phyloP scores from a whole-genome alignment of 2,888 invertebrate species.

The Tolmerus cingulatus region DNA sequence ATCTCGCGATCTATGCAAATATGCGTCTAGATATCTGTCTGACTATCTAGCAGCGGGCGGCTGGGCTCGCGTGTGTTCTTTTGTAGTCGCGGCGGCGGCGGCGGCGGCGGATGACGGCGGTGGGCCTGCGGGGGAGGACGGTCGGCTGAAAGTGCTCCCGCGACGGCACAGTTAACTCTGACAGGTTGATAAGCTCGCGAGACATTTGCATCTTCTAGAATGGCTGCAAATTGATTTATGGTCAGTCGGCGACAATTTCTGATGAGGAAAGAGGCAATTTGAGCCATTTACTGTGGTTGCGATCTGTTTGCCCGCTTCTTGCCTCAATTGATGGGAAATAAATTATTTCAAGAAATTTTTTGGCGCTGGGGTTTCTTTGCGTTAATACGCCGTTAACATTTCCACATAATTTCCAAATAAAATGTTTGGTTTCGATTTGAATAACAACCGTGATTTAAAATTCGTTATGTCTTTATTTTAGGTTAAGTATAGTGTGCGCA shows the following conservation, averaged over 20 bases:
- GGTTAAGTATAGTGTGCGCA: no score
- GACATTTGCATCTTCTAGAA: slow-evolving; percentile 39
- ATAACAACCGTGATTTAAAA: no score
- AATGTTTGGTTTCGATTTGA: no score
- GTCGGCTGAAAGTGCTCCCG: slow-evolving; percentile 6
- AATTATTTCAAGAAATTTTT: slow-evolving; percentile 15
- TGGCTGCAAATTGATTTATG: slow-evolving; percentile 40
- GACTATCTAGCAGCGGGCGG: neutral
- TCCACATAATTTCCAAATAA: no score
- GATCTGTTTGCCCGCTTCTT: slow-evolving; percentile 11
- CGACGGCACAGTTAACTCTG: slow-evolving; percentile 11
- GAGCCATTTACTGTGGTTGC: slow-evolving; percentile 8
- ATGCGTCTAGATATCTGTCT: neutral
- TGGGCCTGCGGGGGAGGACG: neutral
- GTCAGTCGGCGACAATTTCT: slow-evolving; percentile 33
- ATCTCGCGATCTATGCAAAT: neutral
- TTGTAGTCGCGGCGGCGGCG: neutral
- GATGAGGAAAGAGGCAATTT: slow-evolving; percentile 35
- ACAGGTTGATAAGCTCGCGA: slow-evolving; percentile 35
- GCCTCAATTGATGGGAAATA: slow-evolving; percentile 26
- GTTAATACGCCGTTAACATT: neutral
- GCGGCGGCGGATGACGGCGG: neutral
- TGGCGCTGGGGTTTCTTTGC: neutral
- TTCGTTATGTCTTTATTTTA: no score
- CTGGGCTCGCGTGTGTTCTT: neutral